Base-by-base conservation (phyloP, 2,113 vertebrate genomes). In the Etheostoma cragini region DNA sequence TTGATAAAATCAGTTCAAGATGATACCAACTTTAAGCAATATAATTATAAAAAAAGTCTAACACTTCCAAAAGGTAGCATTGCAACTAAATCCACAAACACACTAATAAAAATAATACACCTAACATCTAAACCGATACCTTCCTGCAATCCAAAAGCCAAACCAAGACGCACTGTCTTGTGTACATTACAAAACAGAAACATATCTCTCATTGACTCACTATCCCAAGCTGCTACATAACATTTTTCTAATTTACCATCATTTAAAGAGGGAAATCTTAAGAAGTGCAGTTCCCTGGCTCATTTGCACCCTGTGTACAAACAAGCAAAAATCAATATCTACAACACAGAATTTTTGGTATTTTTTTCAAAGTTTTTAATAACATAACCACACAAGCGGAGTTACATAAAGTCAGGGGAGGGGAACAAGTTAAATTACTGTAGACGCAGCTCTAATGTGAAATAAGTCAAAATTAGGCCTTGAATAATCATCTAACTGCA, bases 241-340 rank as follows among this genome's bases (percentile, higher is more conserved):
- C 61, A 49, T 38, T 76, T 47, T 70, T 7, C 2, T 80, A 15
- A 11, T 87, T 93, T 94, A 94, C 93, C 92, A 92, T 94, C 70
- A 92, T 77, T 85, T 90, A 72, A 81, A 88, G 77, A 92, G 93
- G 89, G 42, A 92, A 92, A 94, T 83, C 93, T 92, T 94, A 92
- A 93, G 56, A 76, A 94, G 82, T 33, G 86, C 73, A 72, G 87
- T 89, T 92, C 82, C 68, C 76, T 82, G 84, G 90, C 22, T 92
- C 93, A 88, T 87, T 80, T 93, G 85, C 75, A 94, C 66, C 92
- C 92, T 94, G 93, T 78, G 84, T 87, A 89, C 79, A 92, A 84
- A 91, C 84, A 90, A 78, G 75, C 64, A 88, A 5, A 85, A 57
- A 67, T 67, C 16, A 82, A 62, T 33, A 24, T 81, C 71, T 78